Base-by-base conservation (phyloP, 2,797 vertebrate species). In the Erethizon dorsatum region DNA sequence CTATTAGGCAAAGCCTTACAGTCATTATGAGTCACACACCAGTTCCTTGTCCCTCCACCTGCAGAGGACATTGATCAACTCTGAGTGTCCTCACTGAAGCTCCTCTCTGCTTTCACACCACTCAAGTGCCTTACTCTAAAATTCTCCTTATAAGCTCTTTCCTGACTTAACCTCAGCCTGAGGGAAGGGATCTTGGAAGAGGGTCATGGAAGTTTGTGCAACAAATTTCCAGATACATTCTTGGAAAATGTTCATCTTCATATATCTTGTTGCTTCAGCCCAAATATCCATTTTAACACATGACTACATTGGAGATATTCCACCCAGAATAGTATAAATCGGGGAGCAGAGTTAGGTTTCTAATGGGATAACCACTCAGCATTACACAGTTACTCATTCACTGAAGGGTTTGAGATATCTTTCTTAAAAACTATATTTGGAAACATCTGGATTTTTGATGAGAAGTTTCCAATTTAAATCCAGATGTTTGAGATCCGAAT, bases 401-500 rank as follows among this genome's bases (percentile, higher is more conserved):
- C 79, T n/a, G 83, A 47, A 61, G 83, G 15, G 22, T 63, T 82
- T 87, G 91, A 56, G 31, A 61, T 67, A 85, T 52, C 56, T 94
- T 59, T 56, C 33, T 31, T 33, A n/a, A 61, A 80, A 45, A 24
- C 88, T 92, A n/a, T 96, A 95, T 75, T 97, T 90, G 89, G 80
- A 96, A 96, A 97, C 31, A 89, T 95, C 88, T 96, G 71, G 80
- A 83, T 50, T 96, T 97, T 93, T 96, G 28, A 96, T 90, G 93
- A 95, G 90, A 95, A 86, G 82, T 90, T 97, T 95, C 91, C 73
- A 91, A 90, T 90, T 96, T 96, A 97, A 97, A 94, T 94, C 65
- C 95, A 97, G 89, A 97, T 98, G 95, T 97, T 94, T 97, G 67
- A 96, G 88, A 96, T 96, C 82, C n/a, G 10, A 84, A 89, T 86